Evolutionary conservation across 2,888 invertebrate species (phyloP), one percentile per base, ranked within the genome.

Genomic region (Merodon equestris): DNA sequence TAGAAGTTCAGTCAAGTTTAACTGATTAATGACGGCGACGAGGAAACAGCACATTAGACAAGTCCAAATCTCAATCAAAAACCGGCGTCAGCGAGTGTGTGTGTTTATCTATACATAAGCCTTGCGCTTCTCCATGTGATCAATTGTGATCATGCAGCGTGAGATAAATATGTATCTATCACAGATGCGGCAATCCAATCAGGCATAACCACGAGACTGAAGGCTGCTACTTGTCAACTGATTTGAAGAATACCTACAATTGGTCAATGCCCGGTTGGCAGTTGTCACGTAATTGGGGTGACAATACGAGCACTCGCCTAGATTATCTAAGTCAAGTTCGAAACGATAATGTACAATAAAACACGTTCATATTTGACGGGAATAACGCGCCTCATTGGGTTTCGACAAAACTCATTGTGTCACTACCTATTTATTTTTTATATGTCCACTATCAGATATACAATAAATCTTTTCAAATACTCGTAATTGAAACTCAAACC

Each of bases 1-100:
- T 12, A 53, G 15, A 56, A 68, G 72, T 53, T 63, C 73, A 77
- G 67, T 77, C 77, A 73, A 77, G 77, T 77, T 77, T 67, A 77
- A 77, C 61, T 63, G 76, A 77, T 77, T 72, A 67, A 76, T 66
- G 47, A 38, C 48, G 10, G 42, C 53, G 72, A 72, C 68, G 51
- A 67, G 72, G 58, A 73, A 77, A 77, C 48, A 67, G 61, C 72
- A 68, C 57, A 57, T 56, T 60, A 48, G 53, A 45, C 27, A 42
- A 38, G 14, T 34, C n/a, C 40, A 27, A 19, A 27, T 27, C 27
- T 27, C 27, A 2, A 27, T 27, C 27, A n/a, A n/a, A n/a, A n/a
- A n/a, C n/a, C n/a, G 27, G 7, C 27, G 27, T 27, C 7, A 27
- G 27, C 7, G 7, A 27, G 27, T 27, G 27, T 27, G 27, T 27